Evolutionary conservation across 2,113 vertebrate species (phyloP), one percentile per base, ranked within the genome.

Genomic region (Rousettus leschenaultii): DNA sequence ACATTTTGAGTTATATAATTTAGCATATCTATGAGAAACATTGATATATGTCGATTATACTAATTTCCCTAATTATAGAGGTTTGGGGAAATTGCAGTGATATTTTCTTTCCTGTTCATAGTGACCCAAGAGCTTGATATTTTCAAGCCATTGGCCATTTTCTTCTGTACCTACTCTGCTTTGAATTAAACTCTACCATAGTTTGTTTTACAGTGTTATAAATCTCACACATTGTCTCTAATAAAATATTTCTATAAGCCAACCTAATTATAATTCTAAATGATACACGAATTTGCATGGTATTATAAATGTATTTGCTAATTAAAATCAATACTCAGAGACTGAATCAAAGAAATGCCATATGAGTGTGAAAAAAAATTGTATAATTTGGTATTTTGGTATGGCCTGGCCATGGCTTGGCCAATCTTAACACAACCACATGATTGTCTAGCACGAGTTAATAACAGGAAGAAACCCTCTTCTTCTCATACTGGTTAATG

Each of bases 11-110:
- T 91, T 84, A 30, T 48, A 57, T 77, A 89, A 87, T 91, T 94
- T 89, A 57, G 53, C 12, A 30, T 94, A 91, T 70, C 89, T 55
- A 91, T 86, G 38, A 95, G 86, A 89, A 95, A 91, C 43, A 91
- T 40, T 92, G 43, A 13, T 74, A 68, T 95, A 95, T 79, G 65
- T 89, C 93, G 63, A 88, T 95, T 65, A 91, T 68, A 93, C 94
- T 88, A 66, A 87, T 93, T 94, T 94, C 40, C 12, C 13, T 90
- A 89, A 93, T 91, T 96, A 89, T 33, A 55, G 82, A 89, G 94
- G 86, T 74, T 94, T 93, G 35, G 40, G 38, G 78, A 97, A 77
- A 78, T 89, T 92, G 26, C 83, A 88, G 22, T 73, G 68, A 71
- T 88, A 55, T 35, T 82, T 89, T 88, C 53, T 90, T 82, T 90